Evolutionary conservation across 2,888 invertebrate genomes (phyloP).

Genomic region (Thera britannica): DNA sequence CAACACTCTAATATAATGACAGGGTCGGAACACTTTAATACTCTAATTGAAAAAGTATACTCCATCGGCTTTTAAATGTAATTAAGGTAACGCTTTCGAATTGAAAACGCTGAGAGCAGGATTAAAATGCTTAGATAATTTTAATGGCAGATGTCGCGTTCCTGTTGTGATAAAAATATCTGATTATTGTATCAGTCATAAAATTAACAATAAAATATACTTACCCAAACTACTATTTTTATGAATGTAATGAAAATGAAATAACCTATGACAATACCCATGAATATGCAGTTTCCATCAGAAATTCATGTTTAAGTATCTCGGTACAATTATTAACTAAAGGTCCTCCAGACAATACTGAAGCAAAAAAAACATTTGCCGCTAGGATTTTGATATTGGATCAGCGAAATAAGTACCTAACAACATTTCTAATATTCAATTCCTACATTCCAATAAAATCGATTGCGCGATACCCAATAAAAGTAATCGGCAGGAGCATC

Average conservation of each 20-base stretch:
- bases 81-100: constrained; percentile 69
- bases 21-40: constrained; percentile 84
- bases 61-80: constrained; percentile 78
- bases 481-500: constrained; percentile 68
- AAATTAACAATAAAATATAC: too few relatives aligned
- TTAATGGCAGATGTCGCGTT: constrained; percentile 18
- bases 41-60: constrained; percentile 84
- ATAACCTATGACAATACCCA: too few relatives aligned
- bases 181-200: too few relatives aligned
- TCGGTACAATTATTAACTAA: too few relatives aligned
- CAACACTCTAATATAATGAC: constrained; percentile 85
- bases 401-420: constrained; percentile 1
- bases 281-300: too few relatives aligned
- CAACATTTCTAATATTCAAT: constrained; percentile 22
- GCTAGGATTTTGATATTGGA: not conserved
- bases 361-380: not conserved
- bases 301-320: too few relatives aligned
- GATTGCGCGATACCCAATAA: constrained; percentile 54
- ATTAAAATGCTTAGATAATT: constrained; percentile 34
- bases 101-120: constrained; percentile 48
- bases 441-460: constrained; percentile 42
- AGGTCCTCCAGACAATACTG: too few relatives aligned
- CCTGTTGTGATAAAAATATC: constrained; percentile 8
- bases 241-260: too few relatives aligned
- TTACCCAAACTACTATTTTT: too few relatives aligned